A percentile compares a stretch with the other conserved stretches of the same genome.
Evolutionary conservation across 2,888 invertebrate genomes (phyloP).

Genomic region (Bibio marci): DNA sequence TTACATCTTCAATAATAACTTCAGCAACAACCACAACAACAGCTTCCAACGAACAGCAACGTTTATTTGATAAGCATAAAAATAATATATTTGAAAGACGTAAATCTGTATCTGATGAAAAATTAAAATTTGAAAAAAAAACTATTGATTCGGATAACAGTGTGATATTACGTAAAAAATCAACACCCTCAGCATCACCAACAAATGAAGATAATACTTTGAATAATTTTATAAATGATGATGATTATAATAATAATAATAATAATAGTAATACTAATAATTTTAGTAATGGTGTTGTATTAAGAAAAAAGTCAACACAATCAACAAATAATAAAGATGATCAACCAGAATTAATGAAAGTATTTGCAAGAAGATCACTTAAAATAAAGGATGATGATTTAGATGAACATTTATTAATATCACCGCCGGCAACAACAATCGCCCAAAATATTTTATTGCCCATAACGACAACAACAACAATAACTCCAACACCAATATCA

Average conservation of each 20-base stretch:
- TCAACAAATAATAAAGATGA: constrained; percentile 35
- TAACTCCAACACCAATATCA: constrained; percentile 23
- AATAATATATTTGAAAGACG: constrained; percentile 20
- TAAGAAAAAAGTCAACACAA: constrained; percentile 21
- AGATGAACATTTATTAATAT: constrained; percentile 11
- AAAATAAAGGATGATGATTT: constrained; percentile 51
- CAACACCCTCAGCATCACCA: constrained; percentile 4
- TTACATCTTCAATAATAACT: no score
- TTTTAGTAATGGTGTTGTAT: constrained; percentile 20
- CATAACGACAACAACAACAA: constrained; percentile 24
- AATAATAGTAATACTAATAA: neutral
- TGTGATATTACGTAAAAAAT: neutral
- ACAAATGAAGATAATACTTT: constrained; percentile 9
- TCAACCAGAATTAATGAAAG: constrained; percentile 57
- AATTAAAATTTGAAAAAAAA: constrained; percentile 18
- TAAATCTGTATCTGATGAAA: constrained; percentile 22
- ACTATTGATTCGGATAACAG: constrained; percentile 16
- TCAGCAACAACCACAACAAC: no score
- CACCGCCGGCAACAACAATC: constrained; percentile 8
- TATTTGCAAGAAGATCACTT: constrained; percentile 61
- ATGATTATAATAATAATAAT: no score
- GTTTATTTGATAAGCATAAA: constrained; percentile 8
- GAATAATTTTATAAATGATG: neutral
- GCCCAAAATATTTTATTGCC: neutral
- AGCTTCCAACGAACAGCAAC: no score